Evolutionary conservation across 2,797 vertebrate genomes (phyloP).

Genomic region (Melanogrammus aeglefinus): DNA sequence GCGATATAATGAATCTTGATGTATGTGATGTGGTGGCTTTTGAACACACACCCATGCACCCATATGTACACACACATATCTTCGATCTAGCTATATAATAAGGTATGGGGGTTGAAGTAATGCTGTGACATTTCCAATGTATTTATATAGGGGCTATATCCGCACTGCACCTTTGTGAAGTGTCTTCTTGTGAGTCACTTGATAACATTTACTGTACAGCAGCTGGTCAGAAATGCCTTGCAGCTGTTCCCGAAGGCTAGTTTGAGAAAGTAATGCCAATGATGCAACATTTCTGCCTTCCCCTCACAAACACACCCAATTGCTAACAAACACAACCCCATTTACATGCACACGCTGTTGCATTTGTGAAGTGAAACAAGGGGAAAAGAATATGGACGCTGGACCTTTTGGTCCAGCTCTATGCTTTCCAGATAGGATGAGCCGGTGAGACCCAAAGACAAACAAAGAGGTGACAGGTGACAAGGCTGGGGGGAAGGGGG

Average conservation of each 20-base stretch:
- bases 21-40: conserved; percentile 11
- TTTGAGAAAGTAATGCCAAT: background rate
- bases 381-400: background rate
- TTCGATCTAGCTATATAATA: background rate
- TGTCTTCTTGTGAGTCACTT: background rate
- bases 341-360: conserved; percentile 13
- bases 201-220: background rate
- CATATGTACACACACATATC: background rate
- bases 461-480: conserved; percentile 4
- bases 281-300: background rate
- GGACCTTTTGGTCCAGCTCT: conserved; percentile 28
- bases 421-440: conserved; percentile 27
- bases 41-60: background rate
- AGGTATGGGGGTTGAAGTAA: background rate
- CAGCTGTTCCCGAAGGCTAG: background rate
- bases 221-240: background rate
- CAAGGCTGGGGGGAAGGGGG: background rate
- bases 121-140: background rate
- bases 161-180: background rate
- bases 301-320: background rate
- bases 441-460: conserved; percentile 1
- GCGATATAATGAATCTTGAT: conserved; percentile 28
- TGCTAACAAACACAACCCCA: no score
- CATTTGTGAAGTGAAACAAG: conserved; percentile 37
- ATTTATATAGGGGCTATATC: background rate